phyloP scores from a whole-genome alignment of 2,888 invertebrate genomes.

The Pachymerium ferrugineum region DNA sequence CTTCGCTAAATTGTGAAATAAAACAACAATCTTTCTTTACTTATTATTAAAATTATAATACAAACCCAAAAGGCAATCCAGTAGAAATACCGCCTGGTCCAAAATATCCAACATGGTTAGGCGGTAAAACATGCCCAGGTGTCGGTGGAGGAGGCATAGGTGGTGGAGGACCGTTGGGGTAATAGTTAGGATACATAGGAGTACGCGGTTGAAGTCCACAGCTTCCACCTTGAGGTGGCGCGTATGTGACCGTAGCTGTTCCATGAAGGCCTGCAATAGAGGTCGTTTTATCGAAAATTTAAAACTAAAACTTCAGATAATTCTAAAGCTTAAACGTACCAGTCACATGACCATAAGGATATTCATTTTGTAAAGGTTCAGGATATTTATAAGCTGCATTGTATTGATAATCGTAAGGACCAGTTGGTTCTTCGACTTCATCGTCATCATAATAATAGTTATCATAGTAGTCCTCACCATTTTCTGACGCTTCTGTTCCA shows the following conservation, averaged over 20 bases:
- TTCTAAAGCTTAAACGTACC: neutral
- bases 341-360: slow-evolving; percentile 35
- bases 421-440: slow-evolving; percentile 36
- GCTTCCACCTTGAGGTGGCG: slow-evolving; percentile 31
- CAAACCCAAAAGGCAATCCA: slow-evolving; percentile 35
- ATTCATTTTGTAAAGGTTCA: slow-evolving; percentile 31
- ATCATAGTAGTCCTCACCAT: slow-evolving; percentile 34
- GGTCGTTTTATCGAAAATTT: no score
- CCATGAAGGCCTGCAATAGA: slow-evolving; percentile 34
- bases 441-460: slow-evolving; percentile 37
- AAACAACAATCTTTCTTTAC: neutral
- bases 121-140: slow-evolving; percentile 16
- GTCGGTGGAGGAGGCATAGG: neutral
- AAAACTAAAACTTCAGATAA: neutral
- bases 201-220: neutral
- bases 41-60: neutral
- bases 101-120: slow-evolving; percentile 34
- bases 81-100: slow-evolving; percentile 33
- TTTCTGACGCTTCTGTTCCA: slow-evolving; percentile 35
- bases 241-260: slow-evolving; percentile 34
- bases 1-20: slow-evolving; percentile 42
- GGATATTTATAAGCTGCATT: slow-evolving; percentile 37
- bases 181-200: slow-evolving; percentile 30
- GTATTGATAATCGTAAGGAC: slow-evolving; percentile 35
- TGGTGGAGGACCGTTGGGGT: neutral